Evolutionary conservation across 2,888 invertebrate genomes (phyloP).

Genomic region (Nowickia ferox): DNA sequence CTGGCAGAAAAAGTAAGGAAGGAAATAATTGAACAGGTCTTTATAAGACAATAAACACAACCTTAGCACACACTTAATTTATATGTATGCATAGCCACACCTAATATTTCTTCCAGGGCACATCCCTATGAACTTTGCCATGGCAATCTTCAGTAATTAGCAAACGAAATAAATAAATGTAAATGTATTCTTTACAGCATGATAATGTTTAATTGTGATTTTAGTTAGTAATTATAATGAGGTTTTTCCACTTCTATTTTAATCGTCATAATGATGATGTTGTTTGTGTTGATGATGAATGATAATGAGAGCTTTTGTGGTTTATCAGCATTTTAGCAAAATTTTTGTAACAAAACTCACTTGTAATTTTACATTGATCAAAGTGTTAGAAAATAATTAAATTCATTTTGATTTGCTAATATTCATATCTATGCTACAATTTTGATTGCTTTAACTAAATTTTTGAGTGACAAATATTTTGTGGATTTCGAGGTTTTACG

Average conservation of each 20-base stretch:
- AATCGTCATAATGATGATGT: conserved; percentile 18
- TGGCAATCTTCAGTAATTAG: background rate
- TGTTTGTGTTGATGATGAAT: conserved; percentile 11
- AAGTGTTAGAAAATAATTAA: conserved; percentile 6
- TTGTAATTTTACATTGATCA: conserved; percentile 11
- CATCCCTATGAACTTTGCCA: background rate
- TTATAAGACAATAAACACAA: too few species aligned
- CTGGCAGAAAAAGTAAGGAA: too few species aligned
- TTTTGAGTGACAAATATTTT: conserved; percentile 30
- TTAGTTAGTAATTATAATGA: background rate
- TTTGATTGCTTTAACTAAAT: background rate
- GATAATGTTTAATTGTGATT: conserved; percentile 1
- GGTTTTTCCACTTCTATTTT: conserved; percentile 1
- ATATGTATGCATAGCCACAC: too few species aligned
- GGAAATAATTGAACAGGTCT: too few species aligned
- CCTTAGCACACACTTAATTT: too few species aligned
- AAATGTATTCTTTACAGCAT: background rate
- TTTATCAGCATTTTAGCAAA: background rate
- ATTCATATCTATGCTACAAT: background rate
- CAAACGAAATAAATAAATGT: background rate
- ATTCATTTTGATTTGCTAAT: conserved; percentile 1
- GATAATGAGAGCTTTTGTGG: conserved; percentile 10
- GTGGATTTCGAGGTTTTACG: conserved; percentile 21
- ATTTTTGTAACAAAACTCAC: background rate
- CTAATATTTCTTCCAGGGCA: too few species aligned